A percentile compares a stretch with the other conserved stretches of the same genome.
These are phyloP conservation scores for Nasua narica DNA, from an alignment of 2,797 vertebrate species.

Conservation along the genomic window DNA sequence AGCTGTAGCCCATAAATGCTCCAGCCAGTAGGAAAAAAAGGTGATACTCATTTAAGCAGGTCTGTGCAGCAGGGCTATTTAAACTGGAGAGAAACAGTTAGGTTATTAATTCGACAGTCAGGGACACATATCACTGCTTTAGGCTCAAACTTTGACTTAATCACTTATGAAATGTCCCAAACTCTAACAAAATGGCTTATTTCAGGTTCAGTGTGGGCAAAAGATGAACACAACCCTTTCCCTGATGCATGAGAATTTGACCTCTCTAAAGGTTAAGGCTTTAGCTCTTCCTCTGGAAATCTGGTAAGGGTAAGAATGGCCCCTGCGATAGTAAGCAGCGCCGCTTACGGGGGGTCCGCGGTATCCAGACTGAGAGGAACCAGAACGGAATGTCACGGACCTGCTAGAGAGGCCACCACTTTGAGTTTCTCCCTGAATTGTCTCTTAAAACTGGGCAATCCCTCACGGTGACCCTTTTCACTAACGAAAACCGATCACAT, in stretches of 20 bases:
- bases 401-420: neutral
- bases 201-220: conserved; percentile 27
- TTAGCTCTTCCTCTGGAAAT: conserved; percentile 3
- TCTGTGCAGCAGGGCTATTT: conserved; percentile 44
- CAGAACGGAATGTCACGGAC: neutral
- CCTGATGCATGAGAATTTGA: neutral
- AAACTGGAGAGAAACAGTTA: conserved; percentile 50
- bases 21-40: conserved; percentile 92
- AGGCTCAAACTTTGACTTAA: conserved; percentile 15
- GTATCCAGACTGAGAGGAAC: neutral
- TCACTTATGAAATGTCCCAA: conserved; percentile 45
- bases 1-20: conserved; percentile 93
- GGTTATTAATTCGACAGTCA: conserved; percentile 41
- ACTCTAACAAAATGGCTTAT: conserved; percentile 14
- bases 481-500: neutral
- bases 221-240: neutral
- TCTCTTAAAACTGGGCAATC: neutral
- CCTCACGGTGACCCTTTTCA: neutral
- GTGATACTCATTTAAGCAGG: conserved; percentile 94
- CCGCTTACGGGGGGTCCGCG: neutral
- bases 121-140: neutral
- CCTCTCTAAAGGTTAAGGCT: neutral
- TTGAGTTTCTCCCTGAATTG: neutral
- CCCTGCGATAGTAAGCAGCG: neutral
- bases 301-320: neutral